phyloP scores from a whole-genome alignment of 2,797 vertebrate species.

The Eidolon dupreanum region DNA sequence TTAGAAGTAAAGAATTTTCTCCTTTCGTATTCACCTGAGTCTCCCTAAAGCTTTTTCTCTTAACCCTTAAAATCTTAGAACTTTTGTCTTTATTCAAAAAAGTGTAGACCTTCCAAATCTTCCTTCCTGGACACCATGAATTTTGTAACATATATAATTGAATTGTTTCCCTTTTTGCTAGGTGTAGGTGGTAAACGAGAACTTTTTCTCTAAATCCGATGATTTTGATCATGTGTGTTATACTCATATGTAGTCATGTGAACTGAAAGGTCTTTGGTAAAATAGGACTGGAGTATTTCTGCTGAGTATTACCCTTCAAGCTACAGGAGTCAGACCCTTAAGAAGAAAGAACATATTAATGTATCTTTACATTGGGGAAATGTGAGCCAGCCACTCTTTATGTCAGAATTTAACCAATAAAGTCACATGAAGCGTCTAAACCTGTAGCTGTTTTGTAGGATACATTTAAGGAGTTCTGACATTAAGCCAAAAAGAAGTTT shows the following conservation, averaged over 20 bases:
- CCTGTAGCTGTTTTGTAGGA: neutral
- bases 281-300: neutral
- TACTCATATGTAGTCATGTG: neutral
- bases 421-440: neutral
- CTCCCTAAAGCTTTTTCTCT: neutral
- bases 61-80: neutral
- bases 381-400: neutral
- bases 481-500: neutral
- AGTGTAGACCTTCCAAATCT: neutral
- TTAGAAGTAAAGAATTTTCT: neutral
- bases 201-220: neutral
- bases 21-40: neutral
- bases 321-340: neutral
- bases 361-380: neutral
- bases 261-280: neutral
- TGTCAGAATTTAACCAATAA: neutral
- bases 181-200: neutral
- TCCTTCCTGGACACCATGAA: neutral
- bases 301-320: neutral
- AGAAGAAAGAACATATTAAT: neutral
- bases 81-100: slow-evolving; percentile 9
- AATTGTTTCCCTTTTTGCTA: neutral
- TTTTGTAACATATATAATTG: neutral
- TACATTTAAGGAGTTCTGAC: neutral
- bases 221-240: neutral